Percentiles rank a stretch among this genome's conserved stretches.
Conservation (phyloP, 2,888 invertebrate species). For the Hypselothyrea guttata region DNA sequence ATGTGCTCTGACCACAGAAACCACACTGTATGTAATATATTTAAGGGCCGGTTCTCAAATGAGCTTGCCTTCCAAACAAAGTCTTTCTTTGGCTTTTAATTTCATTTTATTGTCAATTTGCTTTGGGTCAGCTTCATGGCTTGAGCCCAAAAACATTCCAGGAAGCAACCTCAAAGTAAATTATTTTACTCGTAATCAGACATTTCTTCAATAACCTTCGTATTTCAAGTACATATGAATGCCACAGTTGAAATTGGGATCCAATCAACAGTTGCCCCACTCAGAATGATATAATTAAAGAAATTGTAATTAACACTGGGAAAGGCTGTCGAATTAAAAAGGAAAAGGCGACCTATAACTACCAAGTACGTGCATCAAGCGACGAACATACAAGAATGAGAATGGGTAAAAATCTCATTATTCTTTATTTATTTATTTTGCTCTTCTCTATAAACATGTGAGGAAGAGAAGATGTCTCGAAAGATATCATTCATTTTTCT, state of each 20-base stretch:
- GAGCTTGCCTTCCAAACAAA: not conserved
- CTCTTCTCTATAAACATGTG: constrained; percentile 17
- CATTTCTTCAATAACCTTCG: not conserved
- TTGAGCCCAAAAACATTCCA: not conserved
- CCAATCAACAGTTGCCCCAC: constrained; percentile 8
- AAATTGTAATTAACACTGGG: constrained; percentile 28
- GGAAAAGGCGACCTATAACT: not conserved
- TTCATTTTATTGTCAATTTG: constrained; percentile 35
- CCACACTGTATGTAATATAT: constrained; percentile 39
- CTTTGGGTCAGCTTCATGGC: constrained; percentile 2
- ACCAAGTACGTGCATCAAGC: constrained; percentile 11
- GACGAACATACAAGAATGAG: constrained; percentile 21
- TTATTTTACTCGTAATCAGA: constrained; percentile 50
- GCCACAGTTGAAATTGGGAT: not conserved
- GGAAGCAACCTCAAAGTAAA: constrained; percentile 49
- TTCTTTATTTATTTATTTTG: constrained; percentile 72
- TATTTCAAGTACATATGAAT: not conserved
- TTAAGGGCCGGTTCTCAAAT: not conserved
- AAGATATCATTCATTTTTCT: too few relatives aligned
- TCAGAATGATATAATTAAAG: constrained; percentile 21
- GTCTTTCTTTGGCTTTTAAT: constrained; percentile 20
- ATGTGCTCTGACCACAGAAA: constrained; percentile 53
- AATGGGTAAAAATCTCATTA: constrained; percentile 66
- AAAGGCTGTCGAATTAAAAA: constrained; percentile 26
- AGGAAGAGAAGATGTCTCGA: constrained; percentile 2